Percentiles rank a stretch among this genome's conserved stretches.
These are phyloP conservation scores for Myotis davidii DNA, from an alignment of 2,113 vertebrate species.

Conservation along the genomic window DNA sequence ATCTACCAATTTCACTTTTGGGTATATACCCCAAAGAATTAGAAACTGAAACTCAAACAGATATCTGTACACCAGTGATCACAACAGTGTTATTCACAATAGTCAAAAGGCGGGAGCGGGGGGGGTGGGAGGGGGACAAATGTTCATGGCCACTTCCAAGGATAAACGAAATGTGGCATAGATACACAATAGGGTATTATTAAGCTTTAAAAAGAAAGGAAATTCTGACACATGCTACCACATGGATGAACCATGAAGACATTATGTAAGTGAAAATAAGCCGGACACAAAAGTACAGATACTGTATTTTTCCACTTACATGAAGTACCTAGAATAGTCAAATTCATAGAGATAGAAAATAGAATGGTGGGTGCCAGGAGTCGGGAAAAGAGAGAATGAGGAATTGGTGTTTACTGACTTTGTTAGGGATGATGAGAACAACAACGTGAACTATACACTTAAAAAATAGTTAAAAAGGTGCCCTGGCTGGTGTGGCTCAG, in stretches of 20 bases:
- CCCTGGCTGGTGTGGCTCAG: too few relatives aligned
- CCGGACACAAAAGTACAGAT: background rate
- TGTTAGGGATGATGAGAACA: background rate
- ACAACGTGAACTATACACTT: background rate
- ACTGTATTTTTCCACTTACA: background rate
- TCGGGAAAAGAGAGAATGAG: too few relatives aligned
- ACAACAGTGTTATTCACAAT: background rate
- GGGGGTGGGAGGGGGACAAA: too few relatives aligned
- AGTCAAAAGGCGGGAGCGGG: background rate
- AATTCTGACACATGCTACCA: background rate
- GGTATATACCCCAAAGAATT: background rate
- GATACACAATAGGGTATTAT: background rate
- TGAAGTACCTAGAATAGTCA: background rate
- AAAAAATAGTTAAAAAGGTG: background rate
- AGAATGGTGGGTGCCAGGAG: background rate
- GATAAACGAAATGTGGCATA: background rate
- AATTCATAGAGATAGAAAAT: background rate
- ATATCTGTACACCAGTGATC: background rate
- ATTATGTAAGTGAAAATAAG: background rate
- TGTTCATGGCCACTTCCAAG: background rate
- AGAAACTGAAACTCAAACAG: background rate
- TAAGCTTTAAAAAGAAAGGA: background rate
- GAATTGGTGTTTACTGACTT: background rate
- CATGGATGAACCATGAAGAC: background rate
- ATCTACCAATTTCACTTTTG: background rate